Base-by-base conservation (phyloP, 2,888 invertebrate genomes). In the Acronicta alni region DNA sequence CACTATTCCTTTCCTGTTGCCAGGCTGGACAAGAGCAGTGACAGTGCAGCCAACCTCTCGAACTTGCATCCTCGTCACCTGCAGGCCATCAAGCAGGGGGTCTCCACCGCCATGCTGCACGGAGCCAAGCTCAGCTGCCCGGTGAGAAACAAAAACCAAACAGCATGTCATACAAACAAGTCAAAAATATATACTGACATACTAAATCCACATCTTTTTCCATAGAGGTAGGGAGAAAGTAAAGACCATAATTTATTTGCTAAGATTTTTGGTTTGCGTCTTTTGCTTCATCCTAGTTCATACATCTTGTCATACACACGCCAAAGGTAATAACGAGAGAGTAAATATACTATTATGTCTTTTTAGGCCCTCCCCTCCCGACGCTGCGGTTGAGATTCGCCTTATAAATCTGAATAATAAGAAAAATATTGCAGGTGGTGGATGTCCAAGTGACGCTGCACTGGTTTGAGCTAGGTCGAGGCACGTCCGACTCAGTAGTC, bases 111-210 rank as follows among this genome's bases (percentile, higher is more conserved):
- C 0, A 87, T 98, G 7, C 83, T 94, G 47, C 96, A 96, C 85
- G 99, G 99, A 12, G 98, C 99, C 0, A 96, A 97, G 79, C 93
- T 99, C 18, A 96, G 97, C 26, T 98, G 97, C 77, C 98, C 98
- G 56, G 97, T 98, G 61, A 55, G 76, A 4, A n/a, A 35, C 35
- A 3, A 26, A 20, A 20, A 5, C 20, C 5, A 20, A 20, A 20
- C 20, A 20, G 20, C 2, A 20, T 20, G 5, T 20, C 5, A 5
- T 2, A 20, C 26, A 10, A n/a, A n/a, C n/a, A n/a, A n/a, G n/a
- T n/a, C n/a, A n/a, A n/a, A n/a, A n/a, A n/a, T n/a, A n/a, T n/a
- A n/a, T n/a, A n/a, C n/a, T n/a, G n/a, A n/a, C n/a, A n/a, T n/a
- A n/a, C n/a, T n/a, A n/a, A n/a, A n/a, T n/a, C n/a, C n/a, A n/a